phyloP scores from a whole-genome alignment of 2,888 invertebrate species.

The Rotaria magnacalcarata region DNA sequence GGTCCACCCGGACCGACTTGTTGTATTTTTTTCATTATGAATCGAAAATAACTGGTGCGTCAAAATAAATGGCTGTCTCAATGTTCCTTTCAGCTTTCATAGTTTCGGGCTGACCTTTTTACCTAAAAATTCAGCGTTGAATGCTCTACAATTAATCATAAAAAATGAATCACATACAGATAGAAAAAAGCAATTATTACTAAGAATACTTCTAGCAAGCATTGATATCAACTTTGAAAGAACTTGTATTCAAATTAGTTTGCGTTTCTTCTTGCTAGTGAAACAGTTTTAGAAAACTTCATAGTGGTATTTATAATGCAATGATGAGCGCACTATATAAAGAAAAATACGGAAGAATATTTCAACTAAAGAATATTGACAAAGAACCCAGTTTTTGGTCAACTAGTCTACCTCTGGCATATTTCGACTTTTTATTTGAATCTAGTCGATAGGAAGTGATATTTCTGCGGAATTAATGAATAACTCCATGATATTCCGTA shows the following conservation, averaged over 20 bases:
- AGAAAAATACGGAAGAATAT: background rate
- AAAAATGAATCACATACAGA: background rate
- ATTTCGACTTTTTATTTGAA: no score
- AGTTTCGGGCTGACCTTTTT: background rate
- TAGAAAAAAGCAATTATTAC: no score
- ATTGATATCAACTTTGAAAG: background rate
- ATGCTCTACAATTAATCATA: background rate
- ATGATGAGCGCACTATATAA: background rate
- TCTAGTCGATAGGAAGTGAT: no score
- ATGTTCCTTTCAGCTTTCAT: conserved; percentile 6
- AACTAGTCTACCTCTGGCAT: background rate
- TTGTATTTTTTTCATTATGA: background rate
- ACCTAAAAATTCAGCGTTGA: background rate
- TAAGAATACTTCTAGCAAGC: background rate
- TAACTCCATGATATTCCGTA: no score
- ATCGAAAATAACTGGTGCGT: background rate
- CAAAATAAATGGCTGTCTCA: background rate
- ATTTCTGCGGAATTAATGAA: no score
- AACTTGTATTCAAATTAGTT: background rate
- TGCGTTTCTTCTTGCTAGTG: background rate
- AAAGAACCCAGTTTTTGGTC: background rate
- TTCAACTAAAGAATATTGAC: background rate
- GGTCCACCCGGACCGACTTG: no score
- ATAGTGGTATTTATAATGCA: background rate
- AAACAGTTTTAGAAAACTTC: background rate